These are phyloP conservation scores for Hydrozoanthus tunicans DNA, from an alignment of 64 coral and sea anemone species.

Conservation along the genomic window DNA sequence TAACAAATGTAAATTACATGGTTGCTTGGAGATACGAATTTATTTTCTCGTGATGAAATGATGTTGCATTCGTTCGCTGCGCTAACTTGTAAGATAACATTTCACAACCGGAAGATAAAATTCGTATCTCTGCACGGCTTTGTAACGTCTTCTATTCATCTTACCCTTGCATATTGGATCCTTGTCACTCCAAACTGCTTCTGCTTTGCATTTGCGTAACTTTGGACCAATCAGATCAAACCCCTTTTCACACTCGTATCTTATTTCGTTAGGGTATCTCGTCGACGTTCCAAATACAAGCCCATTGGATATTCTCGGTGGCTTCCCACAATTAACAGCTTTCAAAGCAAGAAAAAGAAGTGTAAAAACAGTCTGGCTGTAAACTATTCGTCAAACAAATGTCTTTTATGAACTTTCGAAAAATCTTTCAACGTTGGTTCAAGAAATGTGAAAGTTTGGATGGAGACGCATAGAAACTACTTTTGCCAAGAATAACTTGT, in stretches of 20 bases:
- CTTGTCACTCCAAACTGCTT: slow-evolving; percentile 68
- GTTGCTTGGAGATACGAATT: no score
- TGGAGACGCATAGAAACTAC: no score
- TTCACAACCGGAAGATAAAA: not conserved
- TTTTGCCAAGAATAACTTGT: no score
- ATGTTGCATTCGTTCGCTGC: not conserved
- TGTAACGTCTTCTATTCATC: not conserved
- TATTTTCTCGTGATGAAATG: no score
- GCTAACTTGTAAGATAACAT: not conserved
- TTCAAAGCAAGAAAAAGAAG: not conserved
- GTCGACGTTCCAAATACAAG: slow-evolving; percentile 22
- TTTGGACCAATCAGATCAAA: slow-evolving; percentile 49
- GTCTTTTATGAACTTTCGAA: no score
- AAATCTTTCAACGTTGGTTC: no score
- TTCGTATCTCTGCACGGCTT: not conserved
- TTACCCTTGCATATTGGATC: slow-evolving; percentile 52
- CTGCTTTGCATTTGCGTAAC: slow-evolving; percentile 31
- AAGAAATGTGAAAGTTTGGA: no score
- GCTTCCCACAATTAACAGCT: slow-evolving; percentile 73
- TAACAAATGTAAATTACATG: no score
- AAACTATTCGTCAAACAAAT: no score
- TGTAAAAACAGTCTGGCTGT: not conserved
- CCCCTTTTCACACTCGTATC: slow-evolving; percentile 67
- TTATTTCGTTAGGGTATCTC: slow-evolving; percentile 60
- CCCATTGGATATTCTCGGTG: slow-evolving; percentile 39